Evolutionary conservation across 2,113 vertebrate genomes (phyloP).

Genomic region (Scytalopus superciliaris): DNA sequence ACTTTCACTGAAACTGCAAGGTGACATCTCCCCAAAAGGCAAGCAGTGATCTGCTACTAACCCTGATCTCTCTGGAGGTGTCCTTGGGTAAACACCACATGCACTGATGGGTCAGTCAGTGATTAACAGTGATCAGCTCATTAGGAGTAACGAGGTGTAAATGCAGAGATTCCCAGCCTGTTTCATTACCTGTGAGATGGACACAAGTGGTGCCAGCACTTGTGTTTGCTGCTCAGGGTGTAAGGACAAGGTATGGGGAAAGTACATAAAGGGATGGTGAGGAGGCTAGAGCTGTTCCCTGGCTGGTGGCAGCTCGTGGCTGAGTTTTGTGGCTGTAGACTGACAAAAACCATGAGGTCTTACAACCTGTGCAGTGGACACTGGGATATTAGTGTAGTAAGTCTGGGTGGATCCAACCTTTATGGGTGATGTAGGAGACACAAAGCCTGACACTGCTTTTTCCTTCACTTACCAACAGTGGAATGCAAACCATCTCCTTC

Average conservation of each 20-base stretch:
- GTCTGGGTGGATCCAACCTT: accelerated
- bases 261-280: background rate
- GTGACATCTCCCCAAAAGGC: background rate
- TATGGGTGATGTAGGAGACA: background rate
- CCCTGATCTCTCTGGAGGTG: background rate
- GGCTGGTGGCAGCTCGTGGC: accelerated
- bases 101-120: background rate
- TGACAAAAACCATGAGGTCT: accelerated
- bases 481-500: background rate
- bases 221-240: background rate
- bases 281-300: accelerated
- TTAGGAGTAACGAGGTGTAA: background rate
- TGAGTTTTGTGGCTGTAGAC: background rate
- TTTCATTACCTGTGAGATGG: background rate
- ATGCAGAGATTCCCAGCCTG: background rate
- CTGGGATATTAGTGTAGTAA: accelerated
- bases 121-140: background rate
- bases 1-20: background rate
- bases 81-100: background rate
- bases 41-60: background rate
- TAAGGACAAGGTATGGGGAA: accelerated
- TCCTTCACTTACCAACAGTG: background rate
- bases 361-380: accelerated
- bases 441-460: accelerated
- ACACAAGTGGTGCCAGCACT: background rate